phyloP scores from a whole-genome alignment of 2,888 invertebrate genomes.

The Lepetodrilus schrolli region DNA sequence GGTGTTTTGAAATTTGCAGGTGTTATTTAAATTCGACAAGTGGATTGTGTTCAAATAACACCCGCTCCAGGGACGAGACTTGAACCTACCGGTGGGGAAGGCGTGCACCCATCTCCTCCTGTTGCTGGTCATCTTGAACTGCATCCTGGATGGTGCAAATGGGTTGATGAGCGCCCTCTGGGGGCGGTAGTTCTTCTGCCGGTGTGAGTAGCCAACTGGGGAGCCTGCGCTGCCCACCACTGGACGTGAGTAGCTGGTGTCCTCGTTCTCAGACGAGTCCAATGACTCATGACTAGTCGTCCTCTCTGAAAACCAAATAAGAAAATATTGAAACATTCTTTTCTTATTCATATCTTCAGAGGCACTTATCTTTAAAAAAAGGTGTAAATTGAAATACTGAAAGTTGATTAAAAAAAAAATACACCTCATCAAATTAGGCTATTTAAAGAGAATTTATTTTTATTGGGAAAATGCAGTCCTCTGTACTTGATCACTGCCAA shows the following conservation, averaged over 20 bases:
- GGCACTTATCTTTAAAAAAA: not conserved
- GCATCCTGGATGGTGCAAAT: conserved; percentile 97
- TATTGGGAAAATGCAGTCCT: too few species aligned
- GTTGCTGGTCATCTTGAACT: conserved; percentile 95
- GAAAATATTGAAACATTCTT: not conserved
- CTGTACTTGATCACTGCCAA: too few species aligned
- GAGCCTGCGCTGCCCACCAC: conserved; percentile 71
- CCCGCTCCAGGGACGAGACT: too few species aligned
- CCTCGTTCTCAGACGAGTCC: conserved; percentile 58
- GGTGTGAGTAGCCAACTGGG: conserved; percentile 60
- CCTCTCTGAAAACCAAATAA: conserved; percentile 35
- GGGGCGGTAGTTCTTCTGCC: conserved; percentile 49
- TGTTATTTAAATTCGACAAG: too few species aligned
- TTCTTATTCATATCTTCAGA: not conserved
- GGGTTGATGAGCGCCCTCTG: conserved; percentile 87
- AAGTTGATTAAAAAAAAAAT: too few species aligned
- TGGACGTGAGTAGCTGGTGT: conserved; percentile 45
- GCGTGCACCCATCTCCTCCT: conserved; percentile 98
- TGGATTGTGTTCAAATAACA: too few species aligned
- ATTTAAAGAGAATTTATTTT: too few species aligned
- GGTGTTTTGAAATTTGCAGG: too few species aligned
- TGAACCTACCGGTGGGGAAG: conserved; percentile 85
- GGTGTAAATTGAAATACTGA: too few species aligned
- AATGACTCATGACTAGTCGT: conserved; percentile 42
- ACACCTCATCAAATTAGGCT: too few species aligned